These are phyloP conservation scores for Scomberomorus guttatus DNA, from an alignment of 2,797 vertebrate species.

Conservation along the genomic window DNA sequence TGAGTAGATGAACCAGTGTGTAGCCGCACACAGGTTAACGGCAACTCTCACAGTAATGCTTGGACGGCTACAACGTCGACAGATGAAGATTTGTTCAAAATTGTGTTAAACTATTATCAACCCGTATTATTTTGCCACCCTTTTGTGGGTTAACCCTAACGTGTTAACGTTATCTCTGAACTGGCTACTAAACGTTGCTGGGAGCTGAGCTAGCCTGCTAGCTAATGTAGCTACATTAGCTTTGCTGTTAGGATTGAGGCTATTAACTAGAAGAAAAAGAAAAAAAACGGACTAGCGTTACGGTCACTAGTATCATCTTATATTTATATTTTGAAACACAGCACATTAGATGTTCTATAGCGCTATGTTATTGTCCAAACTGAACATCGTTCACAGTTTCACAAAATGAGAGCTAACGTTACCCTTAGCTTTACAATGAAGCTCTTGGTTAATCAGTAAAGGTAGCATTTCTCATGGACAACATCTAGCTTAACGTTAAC, in stretches of 20 bases:
- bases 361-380: neutral
- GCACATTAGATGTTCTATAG: neutral
- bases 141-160: neutral
- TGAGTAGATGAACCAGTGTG: conserved; percentile 22
- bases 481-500: conserved; percentile 17
- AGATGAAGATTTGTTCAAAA: neutral
- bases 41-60: conserved; percentile 39
- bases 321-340: neutral
- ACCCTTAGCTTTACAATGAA: conserved; percentile 18
- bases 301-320: neutral
- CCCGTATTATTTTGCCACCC: neutral
- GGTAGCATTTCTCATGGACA: conserved; percentile 32
- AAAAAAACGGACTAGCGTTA: neutral
- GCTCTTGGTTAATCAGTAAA: conserved; percentile 21
- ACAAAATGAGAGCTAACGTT: conserved; percentile 38
- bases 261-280: conserved; percentile 27
- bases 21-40: conserved; percentile 55
- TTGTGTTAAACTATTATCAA: neutral
- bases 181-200: conserved; percentile 29
- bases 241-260: conserved; percentile 34
- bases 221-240: conserved; percentile 67
- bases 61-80: neutral
- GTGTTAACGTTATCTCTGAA: neutral
- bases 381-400: conserved; percentile 6
- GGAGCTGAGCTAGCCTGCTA: conserved; percentile 60